Conservation (phyloP, 2,888 invertebrate species). For the Scaeva pyrastri region DNA sequence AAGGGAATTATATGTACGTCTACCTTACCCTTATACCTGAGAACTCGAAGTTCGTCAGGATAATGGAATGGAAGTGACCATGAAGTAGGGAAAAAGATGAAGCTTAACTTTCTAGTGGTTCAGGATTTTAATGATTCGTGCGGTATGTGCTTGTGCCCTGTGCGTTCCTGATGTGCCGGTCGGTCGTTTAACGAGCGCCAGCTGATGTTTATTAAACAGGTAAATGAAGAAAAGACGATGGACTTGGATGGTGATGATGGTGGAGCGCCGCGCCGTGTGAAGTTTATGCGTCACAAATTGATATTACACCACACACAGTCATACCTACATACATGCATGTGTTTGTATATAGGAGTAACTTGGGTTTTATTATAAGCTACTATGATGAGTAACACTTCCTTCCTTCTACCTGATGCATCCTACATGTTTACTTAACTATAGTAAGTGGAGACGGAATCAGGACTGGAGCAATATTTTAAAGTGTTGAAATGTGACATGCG, state of each 20-base stretch:
- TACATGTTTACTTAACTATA: too few relatives aligned
- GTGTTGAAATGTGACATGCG: conserved; percentile 10
- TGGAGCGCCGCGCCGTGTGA: conserved; percentile 39
- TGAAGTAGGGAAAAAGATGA: conserved; percentile 53
- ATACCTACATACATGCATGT: too few relatives aligned
- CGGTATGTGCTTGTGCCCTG: neutral
- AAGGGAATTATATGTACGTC: too few relatives aligned
- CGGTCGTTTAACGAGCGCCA: conserved; percentile 52
- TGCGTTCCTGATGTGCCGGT: neutral
- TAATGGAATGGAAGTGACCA: conserved; percentile 76
- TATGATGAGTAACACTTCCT: neutral
- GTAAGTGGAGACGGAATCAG: too few relatives aligned
- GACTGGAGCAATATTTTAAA: conserved; percentile 8
- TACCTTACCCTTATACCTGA: too few relatives aligned
- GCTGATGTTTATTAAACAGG: conserved; percentile 75
- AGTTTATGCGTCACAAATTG: conserved; percentile 68
- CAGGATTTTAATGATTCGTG: conserved; percentile 46
- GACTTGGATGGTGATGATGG: neutral
- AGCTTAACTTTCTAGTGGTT: conserved; percentile 62
- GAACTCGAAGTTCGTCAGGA: conserved; percentile 58
- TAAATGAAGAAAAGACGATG: conserved; percentile 29
- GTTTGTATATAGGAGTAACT: too few relatives aligned
- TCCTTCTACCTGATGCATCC: too few relatives aligned
- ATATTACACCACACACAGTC: conserved; percentile 41
- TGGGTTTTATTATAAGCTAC: conserved; percentile 21